Conservation (phyloP, 2,888 invertebrate species). For the Drosophila setosimentum region DNA sequence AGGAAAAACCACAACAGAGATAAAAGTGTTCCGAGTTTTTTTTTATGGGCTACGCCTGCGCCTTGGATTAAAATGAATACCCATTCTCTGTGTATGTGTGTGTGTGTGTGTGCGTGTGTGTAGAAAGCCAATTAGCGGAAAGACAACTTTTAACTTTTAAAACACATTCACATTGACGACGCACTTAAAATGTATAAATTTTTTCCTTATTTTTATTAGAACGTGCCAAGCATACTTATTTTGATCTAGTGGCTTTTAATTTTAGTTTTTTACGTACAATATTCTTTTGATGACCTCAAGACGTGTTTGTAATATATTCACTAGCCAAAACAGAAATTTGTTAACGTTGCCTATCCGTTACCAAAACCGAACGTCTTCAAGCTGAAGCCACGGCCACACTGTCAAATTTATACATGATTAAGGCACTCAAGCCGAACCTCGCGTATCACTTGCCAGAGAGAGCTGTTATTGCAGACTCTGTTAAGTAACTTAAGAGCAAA, state of each 20-base stretch:
- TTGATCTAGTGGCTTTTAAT: constrained; percentile 10
- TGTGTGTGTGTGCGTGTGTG: constrained; percentile 12
- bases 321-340: constrained; percentile 22
- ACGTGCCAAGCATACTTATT: constrained; percentile 19
- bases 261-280: constrained; percentile 39
- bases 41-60: constrained; percentile 48
- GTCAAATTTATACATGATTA: constrained; percentile 38
- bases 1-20: constrained; percentile 51
- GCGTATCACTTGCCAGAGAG: constrained; percentile 8
- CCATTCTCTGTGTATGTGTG: neutral
- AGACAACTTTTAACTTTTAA: constrained; percentile 8
- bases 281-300: constrained; percentile 33
- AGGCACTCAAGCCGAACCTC: constrained; percentile 57
- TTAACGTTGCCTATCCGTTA: constrained; percentile 50
- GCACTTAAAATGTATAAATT: constrained; percentile 24
- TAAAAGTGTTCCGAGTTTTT: constrained; percentile 15
- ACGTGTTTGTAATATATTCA: constrained; percentile 32
- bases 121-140: constrained; percentile 47
- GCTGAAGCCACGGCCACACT: constrained; percentile 38
- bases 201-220: neutral
- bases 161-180: constrained; percentile 23
- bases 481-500: constrained; percentile 26
- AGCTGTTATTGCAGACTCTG: constrained; percentile 2
- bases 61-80: neutral
- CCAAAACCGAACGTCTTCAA: constrained; percentile 59